Evolutionary conservation across 2,797 vertebrate genomes (phyloP).

Genomic region (Clarias fuscus): DNA sequence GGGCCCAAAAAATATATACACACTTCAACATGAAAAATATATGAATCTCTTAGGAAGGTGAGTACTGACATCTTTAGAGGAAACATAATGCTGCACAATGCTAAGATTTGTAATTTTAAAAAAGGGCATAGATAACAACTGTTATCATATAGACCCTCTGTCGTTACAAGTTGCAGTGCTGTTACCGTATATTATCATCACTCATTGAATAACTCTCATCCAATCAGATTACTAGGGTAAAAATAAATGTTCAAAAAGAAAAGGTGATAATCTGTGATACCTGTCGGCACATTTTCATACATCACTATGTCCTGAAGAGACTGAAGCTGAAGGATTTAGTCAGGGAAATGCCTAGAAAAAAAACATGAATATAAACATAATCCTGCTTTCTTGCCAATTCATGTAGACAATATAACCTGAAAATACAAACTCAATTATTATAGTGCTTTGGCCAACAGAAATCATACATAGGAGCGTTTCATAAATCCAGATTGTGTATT

Average conservation of each 20-base stretch:
- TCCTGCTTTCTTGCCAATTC: neutral
- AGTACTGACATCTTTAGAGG: too few species aligned
- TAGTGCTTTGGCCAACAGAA: neutral
- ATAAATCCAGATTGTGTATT: neutral
- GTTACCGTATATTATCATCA: too few species aligned
- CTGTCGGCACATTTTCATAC: slow-evolving; percentile 75
- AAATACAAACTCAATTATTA: neutral
- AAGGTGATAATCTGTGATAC: slow-evolving; percentile 53
- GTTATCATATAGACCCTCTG: too few species aligned
- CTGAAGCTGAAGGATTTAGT: neutral
- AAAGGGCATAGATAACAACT: too few species aligned
- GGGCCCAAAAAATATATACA: too few species aligned
- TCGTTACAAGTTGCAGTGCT: too few species aligned
- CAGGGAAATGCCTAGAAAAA: neutral
- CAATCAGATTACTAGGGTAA: too few species aligned
- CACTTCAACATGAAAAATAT: too few species aligned
- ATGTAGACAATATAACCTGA: neutral
- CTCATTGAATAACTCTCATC: too few species aligned
- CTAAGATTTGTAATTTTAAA: too few species aligned
- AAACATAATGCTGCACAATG: too few species aligned
- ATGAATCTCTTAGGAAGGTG: too few species aligned
- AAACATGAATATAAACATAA: neutral
- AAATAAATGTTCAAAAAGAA: neutral
- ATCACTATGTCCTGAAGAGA: slow-evolving; percentile 55
- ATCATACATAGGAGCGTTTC: neutral